These are phyloP conservation scores for Margarornis squamiger DNA, from an alignment of 2,797 vertebrate genomes.

Conservation along the genomic window DNA sequence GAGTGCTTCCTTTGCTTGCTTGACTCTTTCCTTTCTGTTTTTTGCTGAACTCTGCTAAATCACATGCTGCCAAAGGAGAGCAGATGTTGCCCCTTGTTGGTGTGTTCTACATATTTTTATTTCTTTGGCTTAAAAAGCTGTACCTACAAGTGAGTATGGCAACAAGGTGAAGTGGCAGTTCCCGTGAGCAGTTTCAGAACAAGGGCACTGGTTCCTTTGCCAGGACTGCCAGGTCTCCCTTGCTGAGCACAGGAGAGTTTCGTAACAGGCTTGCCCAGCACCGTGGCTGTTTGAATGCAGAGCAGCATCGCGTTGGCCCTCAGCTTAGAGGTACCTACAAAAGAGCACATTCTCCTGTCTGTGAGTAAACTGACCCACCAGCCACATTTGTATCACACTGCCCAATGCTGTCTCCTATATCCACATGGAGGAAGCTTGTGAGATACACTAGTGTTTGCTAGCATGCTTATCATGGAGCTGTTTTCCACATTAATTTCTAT, in stretches of 20 bases:
- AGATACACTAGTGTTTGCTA: neutral
- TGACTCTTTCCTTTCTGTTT: neutral
- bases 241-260: neutral
- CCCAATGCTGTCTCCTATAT: neutral
- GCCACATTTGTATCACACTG: neutral
- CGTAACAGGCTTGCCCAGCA: neutral
- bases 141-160: neutral
- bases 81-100: neutral
- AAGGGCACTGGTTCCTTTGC: neutral
- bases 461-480: neutral
- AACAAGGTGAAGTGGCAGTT: neutral
- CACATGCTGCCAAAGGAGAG: neutral
- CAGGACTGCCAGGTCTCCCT: neutral
- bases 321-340: neutral
- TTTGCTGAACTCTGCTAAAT: slow-evolving; percentile 21
- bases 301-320: neutral
- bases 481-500: neutral
- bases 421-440: neutral
- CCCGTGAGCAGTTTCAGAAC: neutral
- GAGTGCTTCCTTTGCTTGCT: neutral
- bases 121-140: neutral
- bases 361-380: neutral
- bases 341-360: neutral
- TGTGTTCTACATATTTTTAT: slow-evolving; percentile 12
- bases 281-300: neutral